Conservation (phyloP, 1,140 invertebrate species). For the Heterodera schachtii region DNA sequence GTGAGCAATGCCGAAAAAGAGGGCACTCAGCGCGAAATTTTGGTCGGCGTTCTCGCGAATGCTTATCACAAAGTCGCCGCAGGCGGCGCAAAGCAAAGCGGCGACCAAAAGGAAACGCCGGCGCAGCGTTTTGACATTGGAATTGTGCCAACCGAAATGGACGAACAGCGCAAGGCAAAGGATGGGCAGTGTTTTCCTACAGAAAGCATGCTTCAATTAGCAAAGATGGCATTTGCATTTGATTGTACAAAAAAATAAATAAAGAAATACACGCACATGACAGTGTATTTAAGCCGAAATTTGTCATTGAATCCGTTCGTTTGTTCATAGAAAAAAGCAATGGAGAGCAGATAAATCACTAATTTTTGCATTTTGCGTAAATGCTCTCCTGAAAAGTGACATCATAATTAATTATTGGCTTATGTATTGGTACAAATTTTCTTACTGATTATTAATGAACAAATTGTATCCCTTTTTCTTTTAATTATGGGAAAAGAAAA, state of each 20-base stretch:
- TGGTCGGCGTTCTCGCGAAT: conserved; percentile 21
- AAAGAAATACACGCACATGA: conserved; percentile 27
- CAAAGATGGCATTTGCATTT: no score
- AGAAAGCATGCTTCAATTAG: no score
- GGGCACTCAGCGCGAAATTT: conserved; percentile 28
- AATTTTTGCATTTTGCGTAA: conserved; percentile 12
- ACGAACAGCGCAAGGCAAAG: conserved; percentile 30
- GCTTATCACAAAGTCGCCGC: conserved; percentile 41
- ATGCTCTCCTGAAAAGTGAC: no score
- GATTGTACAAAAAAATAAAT: conserved; percentile 9
- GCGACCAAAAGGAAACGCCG: conserved; percentile 4
- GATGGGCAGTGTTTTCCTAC: conserved; percentile 36
- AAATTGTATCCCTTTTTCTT: no score
- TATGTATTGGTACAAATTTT: no score
- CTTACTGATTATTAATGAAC: no score
- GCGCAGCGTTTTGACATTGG: background rate
- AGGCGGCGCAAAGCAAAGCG: conserved; percentile 30
- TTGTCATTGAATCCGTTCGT: conserved; percentile 34
- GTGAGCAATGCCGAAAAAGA: conserved; percentile 38
- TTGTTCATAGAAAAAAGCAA: conserved; percentile 38
- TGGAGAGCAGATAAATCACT: conserved; percentile 30
- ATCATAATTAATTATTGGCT: no score
- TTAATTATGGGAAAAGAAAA: no score
- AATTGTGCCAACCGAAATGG: conserved; percentile 6
- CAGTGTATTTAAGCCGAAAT: conserved; percentile 10